Evolutionary conservation across 2,797 vertebrate genomes (phyloP), one percentile per base, ranked within the genome.

Genomic region (Hirundo rustica): DNA sequence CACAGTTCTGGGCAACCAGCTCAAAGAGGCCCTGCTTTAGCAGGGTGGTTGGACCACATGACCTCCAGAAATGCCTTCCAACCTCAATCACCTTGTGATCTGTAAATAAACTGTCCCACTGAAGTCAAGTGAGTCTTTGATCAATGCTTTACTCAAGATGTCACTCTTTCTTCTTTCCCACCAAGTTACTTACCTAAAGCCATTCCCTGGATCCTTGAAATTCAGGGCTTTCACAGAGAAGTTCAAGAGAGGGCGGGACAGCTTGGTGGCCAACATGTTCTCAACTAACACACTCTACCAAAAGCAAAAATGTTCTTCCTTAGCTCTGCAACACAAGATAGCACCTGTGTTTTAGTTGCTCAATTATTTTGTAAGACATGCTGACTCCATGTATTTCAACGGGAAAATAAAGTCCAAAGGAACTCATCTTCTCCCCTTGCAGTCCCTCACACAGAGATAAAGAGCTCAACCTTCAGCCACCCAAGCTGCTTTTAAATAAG

Each of bases 251-350:
- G 95, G 94, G 64, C 97, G 96, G 88, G 94, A 96, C 55, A 98
- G 65, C 70, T 94, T 95, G n/a, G 95, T 88, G 4, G 97, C 92
- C 90, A 98, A 88, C 97, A 98, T 96, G 13, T 17, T 92, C 48
- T 82, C 68, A 81, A 30, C 61, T 38, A 80, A 42, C 21, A 25
- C 71, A 25, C 48, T 73, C 73, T 53, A 54, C 47, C 60, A 80
- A 60, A 53, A 62, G 51, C 48, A 45, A 25, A 32, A 62, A 45
- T 89, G 61, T 45, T 95, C 80, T 89, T 16, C 40, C 57, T 36
- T 20, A 62, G 54, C 23, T 97, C 97, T 97, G 97, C 88, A 97
- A 98, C 19, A 97, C 62, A 96, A 89, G 96, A 93, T 6, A 82
- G 47, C 58, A 88, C 57, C 73, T 92, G 74, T 73, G 36, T 34